These are phyloP conservation scores for Dasyornis broadbenti DNA, from an alignment of 2,113 vertebrate genomes.

Conservation along the genomic window DNA sequence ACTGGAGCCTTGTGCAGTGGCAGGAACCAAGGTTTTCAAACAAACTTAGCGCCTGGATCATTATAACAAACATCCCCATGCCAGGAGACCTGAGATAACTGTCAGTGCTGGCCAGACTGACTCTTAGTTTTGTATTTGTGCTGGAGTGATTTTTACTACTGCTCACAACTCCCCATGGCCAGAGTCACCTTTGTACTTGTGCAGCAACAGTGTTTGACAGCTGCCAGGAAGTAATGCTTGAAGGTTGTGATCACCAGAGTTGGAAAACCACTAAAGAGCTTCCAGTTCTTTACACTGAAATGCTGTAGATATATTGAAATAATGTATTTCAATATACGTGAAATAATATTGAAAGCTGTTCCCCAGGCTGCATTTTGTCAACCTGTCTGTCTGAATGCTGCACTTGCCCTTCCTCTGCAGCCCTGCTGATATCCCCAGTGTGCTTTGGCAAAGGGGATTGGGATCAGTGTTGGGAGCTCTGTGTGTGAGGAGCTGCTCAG, in stretches of 20 bases:
- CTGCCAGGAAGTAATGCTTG: neutral
- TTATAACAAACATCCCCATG: neutral
- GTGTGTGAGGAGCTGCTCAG: no score
- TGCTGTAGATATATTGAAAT: neutral
- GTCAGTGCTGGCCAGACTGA: neutral
- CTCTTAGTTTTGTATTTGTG: neutral
- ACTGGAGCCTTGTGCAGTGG: neutral
- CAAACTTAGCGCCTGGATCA: neutral
- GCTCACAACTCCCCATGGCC: neutral
- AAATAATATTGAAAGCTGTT: neutral
- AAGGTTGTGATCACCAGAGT: neutral
- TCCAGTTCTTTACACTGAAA: neutral
- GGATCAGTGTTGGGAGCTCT: no score
- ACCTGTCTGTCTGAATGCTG: neutral
- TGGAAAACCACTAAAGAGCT: neutral
- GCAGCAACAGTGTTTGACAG: neutral
- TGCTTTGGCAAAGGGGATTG: no score
- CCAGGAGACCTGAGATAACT: neutral
- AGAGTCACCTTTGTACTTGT: neutral
- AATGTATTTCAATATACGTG: neutral
- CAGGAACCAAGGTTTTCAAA: neutral
- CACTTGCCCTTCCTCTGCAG: fast-evolving
- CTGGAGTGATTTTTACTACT: neutral
- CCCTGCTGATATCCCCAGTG: no score
- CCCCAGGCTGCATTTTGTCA: neutral